Percentiles rank a stretch among this genome's conserved stretches.
phyloP scores from a whole-genome alignment of 1,140 invertebrate species.

The Fopius arisanus region DNA sequence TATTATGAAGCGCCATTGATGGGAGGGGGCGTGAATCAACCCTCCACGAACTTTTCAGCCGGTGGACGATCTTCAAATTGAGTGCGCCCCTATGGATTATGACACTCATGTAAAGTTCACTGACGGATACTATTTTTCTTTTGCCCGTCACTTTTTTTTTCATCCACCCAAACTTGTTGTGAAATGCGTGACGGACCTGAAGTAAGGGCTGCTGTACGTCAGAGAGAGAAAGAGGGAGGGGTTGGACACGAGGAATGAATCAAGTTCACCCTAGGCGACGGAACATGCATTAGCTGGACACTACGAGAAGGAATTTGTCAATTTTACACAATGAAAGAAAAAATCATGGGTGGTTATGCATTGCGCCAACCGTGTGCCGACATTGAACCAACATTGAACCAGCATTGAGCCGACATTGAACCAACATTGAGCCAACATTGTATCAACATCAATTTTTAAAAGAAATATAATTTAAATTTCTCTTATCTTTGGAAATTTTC shows the following conservation, averaged over 20 bases:
- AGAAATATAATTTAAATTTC: too few relatives aligned
- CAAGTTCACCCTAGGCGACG: slow-evolving; percentile 45
- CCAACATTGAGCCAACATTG: too few relatives aligned
- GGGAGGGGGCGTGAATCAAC: slow-evolving; percentile 32
- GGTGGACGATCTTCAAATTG: slow-evolving; percentile 59
- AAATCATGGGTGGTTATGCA: not conserved
- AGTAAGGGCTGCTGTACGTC: slow-evolving; percentile 16
- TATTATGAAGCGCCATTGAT: slow-evolving; percentile 49
- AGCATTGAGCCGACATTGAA: too few relatives aligned
- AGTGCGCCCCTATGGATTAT: slow-evolving; percentile 55
- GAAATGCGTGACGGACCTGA: slow-evolving; percentile 54
- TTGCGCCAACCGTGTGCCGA: too few relatives aligned
- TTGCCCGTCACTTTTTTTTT: slow-evolving; percentile 42
- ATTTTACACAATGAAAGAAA: not conserved
- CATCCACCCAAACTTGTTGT: slow-evolving; percentile 36
- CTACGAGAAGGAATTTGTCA: slow-evolving; percentile 1
- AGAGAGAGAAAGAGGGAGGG: not conserved
- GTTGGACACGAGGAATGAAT: slow-evolving; percentile 42
- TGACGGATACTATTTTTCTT: slow-evolving; percentile 15
- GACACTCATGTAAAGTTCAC: slow-evolving; percentile 58
- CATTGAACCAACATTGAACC: too few relatives aligned
- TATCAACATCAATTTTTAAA: too few relatives aligned
- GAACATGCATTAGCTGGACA: slow-evolving; percentile 46
- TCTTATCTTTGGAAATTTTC: too few relatives aligned
- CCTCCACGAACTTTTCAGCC: slow-evolving; percentile 37